Percentiles rank a stretch among this genome's conserved stretches.
Evolutionary conservation across 2,888 invertebrate genomes (phyloP).

Genomic region (Melieria omissa): DNA sequence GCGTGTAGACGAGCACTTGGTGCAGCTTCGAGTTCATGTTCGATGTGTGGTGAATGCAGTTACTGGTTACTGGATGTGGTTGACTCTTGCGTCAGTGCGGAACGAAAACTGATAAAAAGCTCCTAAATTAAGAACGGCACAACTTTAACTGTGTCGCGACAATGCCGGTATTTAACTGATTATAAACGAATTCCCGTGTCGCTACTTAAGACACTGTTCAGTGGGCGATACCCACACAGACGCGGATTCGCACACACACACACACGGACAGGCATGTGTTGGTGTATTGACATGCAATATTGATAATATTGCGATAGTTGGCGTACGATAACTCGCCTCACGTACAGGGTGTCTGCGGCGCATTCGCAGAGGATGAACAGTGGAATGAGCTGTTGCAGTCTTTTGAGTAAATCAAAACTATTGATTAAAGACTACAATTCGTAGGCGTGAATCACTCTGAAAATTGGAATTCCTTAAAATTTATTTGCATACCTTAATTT

Average conservation of each 20-base stretch:
- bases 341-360: neutral
- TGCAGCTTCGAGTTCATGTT: conserved; percentile 27
- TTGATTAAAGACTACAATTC: no score
- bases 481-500: no score
- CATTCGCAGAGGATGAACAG: no score
- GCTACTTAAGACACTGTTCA: conserved; percentile 33
- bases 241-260: neutral
- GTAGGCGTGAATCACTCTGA: no score
- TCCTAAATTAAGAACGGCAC: no score
- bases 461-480: no score
- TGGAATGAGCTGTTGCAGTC: no score
- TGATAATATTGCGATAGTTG: neutral
- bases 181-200: conserved; percentile 46
- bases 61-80: neutral
- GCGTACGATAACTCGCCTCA: neutral
- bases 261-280: neutral
- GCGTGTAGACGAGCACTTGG: conserved; percentile 46
- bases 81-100: neutral
- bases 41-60: neutral
- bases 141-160: conserved; percentile 32
- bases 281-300: conserved; percentile 10
- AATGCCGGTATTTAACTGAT: conserved; percentile 59
- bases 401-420: no score
- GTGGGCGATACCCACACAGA: conserved; percentile 8
- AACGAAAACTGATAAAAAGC: no score